A percentile compares a stretch with the other conserved stretches of the same genome.
These are phyloP conservation scores for Psilanteris sp. DNA, from an alignment of 1,140 invertebrate genomes.

Conservation along the genomic window DNA sequence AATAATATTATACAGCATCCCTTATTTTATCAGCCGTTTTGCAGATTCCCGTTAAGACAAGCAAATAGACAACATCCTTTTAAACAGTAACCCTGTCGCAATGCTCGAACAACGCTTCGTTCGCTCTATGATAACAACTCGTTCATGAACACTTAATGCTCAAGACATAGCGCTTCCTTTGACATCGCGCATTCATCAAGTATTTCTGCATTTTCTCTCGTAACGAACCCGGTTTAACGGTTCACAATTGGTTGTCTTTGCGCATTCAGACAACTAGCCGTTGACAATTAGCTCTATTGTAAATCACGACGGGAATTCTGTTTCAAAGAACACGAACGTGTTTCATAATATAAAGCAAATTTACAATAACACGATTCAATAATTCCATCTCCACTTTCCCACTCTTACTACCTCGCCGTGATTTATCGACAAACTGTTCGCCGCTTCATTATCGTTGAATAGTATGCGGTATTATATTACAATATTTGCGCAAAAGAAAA, in stretches of 20 bases:
- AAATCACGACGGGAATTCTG: constrained; percentile 17
- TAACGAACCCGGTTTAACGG: constrained; percentile 34
- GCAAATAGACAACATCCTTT: constrained; percentile 54
- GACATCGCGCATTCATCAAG: constrained; percentile 36
- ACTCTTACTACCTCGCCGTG: not conserved
- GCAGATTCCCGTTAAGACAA: constrained; percentile 52
- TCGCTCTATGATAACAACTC: constrained; percentile 44
- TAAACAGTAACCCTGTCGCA: constrained; percentile 46
- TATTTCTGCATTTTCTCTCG: constrained; percentile 43
- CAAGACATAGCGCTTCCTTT: constrained; percentile 50
- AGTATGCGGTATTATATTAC: no score
- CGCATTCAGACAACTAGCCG: constrained; percentile 33
- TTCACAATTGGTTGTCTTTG: constrained; percentile 43
- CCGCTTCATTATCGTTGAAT: not conserved
- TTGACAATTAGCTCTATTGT: constrained; percentile 42
- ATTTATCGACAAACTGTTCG: not conserved
- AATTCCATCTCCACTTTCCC: not conserved
- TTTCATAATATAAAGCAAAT: constrained; percentile 26
- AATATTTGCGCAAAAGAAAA: no score
- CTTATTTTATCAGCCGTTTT: constrained; percentile 41
- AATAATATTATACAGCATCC: constrained; percentile 44
- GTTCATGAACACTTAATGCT: constrained; percentile 49
- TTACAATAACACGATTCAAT: constrained; percentile 25
- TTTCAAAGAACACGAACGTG: constrained; percentile 25
- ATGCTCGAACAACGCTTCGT: constrained; percentile 15